These are phyloP conservation scores for Labeo catla DNA, from an alignment of 2,113 vertebrate genomes.

Conservation along the genomic window DNA sequence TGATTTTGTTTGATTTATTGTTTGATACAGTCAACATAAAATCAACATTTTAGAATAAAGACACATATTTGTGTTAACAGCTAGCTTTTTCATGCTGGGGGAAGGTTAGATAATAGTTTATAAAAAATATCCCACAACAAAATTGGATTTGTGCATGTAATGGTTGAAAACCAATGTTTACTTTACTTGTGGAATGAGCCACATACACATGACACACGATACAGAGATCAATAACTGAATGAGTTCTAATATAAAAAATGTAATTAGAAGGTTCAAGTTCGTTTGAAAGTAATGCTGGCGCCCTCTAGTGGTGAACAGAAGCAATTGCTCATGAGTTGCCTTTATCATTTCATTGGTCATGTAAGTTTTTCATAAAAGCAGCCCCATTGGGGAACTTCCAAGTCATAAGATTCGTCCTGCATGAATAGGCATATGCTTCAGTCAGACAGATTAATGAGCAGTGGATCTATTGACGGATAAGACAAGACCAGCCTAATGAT, in stretches of 20 bases:
- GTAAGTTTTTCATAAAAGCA: not conserved
- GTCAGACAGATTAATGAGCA: slow-evolving; percentile 11
- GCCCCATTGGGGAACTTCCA: not conserved
- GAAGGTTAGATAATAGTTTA: not conserved
- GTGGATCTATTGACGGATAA: not conserved
- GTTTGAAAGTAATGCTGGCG: slow-evolving; percentile 59
- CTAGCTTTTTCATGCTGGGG: no score
- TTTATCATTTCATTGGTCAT: not conserved
- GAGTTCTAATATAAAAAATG: not conserved
- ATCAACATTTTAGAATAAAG: not conserved
- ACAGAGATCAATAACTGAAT: not conserved
- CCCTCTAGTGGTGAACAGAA: slow-evolving; percentile 72
- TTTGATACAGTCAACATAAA: not conserved
- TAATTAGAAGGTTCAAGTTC: not conserved
- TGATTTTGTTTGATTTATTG: not conserved
- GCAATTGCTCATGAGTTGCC: not conserved
- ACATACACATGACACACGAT: not conserved
- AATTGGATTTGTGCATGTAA: not conserved
- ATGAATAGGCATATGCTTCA: not conserved
- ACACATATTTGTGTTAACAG: no score
- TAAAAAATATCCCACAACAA: not conserved
- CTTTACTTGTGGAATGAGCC: not conserved
- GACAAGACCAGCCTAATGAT: not conserved
- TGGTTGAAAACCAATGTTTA: not conserved
- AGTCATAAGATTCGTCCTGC: not conserved